Conservation (phyloP, 1,140 invertebrate genomes). For the Eulimnadia texana region DNA sequence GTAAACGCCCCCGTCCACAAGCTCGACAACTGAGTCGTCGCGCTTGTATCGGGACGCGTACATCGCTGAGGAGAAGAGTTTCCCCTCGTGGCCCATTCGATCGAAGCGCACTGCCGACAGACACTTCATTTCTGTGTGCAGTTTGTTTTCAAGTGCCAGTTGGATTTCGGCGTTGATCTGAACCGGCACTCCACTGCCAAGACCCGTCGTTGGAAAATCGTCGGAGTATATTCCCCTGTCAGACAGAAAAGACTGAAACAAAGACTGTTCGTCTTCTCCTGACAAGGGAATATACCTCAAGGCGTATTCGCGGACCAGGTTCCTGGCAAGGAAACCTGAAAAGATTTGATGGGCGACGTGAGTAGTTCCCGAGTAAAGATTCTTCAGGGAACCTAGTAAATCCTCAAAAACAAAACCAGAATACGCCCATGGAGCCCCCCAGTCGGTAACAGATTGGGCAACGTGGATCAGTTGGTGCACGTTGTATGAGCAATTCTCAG, state of each 20-base stretch:
- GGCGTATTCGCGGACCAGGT: no score
- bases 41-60: neutral
- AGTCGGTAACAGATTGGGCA: neutral
- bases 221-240: neutral
- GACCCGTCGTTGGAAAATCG: neutral
- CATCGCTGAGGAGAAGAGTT: neutral
- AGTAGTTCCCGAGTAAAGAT: neutral
- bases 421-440: slow-evolving; percentile 8
- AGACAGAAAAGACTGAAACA: neutral
- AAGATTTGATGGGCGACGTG: slow-evolving; percentile 6
- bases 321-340: neutral
- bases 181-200: neutral
- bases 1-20: neutral
- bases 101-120: neutral
- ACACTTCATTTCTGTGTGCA: neutral
- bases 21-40: neutral
- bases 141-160: neutral
- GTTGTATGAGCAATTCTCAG: slow-evolving; percentile 3
- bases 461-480: slow-evolving; percentile 1
- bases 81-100: neutral
- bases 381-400: neutral
- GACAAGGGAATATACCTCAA: no score
- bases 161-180: neutral
- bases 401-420: slow-evolving; percentile 12
- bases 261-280: neutral